phyloP scores from a whole-genome alignment of 2,888 invertebrate species.

The Magallana nippona region DNA sequence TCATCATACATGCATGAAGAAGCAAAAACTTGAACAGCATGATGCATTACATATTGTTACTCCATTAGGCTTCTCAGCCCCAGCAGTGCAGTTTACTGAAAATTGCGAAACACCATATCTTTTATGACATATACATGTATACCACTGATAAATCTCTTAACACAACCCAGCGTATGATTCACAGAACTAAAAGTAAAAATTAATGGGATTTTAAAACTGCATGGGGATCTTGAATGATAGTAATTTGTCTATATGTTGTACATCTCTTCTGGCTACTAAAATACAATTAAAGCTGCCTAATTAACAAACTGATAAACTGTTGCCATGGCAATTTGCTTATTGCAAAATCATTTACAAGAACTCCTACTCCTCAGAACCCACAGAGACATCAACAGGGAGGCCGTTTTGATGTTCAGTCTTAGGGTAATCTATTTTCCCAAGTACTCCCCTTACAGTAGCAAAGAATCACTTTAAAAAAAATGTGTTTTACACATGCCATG shows the following conservation, averaged over 20 bases:
- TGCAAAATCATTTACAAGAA: slow-evolving; percentile 5
- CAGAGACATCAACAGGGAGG: neutral
- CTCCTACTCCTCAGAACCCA: neutral
- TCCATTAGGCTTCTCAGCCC: neutral
- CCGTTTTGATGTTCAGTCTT: neutral
- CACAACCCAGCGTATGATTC: too few species aligned
- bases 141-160: too few species aligned
- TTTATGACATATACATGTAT: too few species aligned
- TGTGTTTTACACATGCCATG: too few species aligned
- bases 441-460: too few species aligned
- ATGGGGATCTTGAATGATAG: neutral
- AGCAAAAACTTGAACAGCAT: neutral
- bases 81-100: too few species aligned
- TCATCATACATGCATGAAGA: neutral
- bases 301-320: neutral
- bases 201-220: neutral
- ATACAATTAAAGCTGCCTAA: slow-evolving; percentile 12
- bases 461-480: too few species aligned
- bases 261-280: neutral
- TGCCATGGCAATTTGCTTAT: slow-evolving; percentile 18
- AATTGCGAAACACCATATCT: too few species aligned
- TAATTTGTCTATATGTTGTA: neutral
- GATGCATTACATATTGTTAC: neutral
- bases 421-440: too few species aligned
- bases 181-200: too few species aligned